Base-by-base conservation (phyloP, 2,797 vertebrate species). In the Furcifer pardalis region DNA sequence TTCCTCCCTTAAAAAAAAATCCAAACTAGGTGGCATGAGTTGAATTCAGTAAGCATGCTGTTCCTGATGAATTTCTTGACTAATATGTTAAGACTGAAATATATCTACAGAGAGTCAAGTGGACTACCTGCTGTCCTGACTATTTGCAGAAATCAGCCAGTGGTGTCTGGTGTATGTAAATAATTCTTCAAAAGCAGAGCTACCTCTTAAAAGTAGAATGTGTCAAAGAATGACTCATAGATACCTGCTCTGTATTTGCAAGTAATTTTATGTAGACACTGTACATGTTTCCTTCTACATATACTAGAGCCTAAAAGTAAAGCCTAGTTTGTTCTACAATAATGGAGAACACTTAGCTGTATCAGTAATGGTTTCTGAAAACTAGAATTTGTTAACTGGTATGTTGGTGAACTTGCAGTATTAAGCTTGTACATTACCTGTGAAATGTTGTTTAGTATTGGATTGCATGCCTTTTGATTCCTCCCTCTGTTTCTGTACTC, bases 321-420 rank as follows among this genome's bases (percentile, higher is more conserved):
- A 15, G 75, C 0, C 0, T 83, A 6, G 13, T 9, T 80, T 83
- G 32, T 66, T 9, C 46, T 86, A 42, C 21, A 52, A n/a, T 52
- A 75, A 78, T 30, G 46, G 44, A 82, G 80, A 83, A 49, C 5
- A 49, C 78, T 35, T 52, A 0, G 17, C n/a, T 69, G 0, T 0
- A 68, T 90, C 23, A 37, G 12, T 88, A 83, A 32, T 79, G 12
- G 17, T 35, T 87, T 86, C 8, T 60, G n/a, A 76, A 77, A 56
- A 56, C 52, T 5, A 56, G 52, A 32, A 40, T n/a, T 1, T 79
- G 21, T 73, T 66, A 42, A 21, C 17, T 77, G 65, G 56, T 23
- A 86, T 68, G 66, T 27, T 2, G 77, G 65, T 7, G 56, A 15
- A 0, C 19, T 82, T 73, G 44, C 78, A 90, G 7, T 68, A 60